Conservation (phyloP, 2,113 vertebrate genomes). For the Amphilophus citrinellus region DNA sequence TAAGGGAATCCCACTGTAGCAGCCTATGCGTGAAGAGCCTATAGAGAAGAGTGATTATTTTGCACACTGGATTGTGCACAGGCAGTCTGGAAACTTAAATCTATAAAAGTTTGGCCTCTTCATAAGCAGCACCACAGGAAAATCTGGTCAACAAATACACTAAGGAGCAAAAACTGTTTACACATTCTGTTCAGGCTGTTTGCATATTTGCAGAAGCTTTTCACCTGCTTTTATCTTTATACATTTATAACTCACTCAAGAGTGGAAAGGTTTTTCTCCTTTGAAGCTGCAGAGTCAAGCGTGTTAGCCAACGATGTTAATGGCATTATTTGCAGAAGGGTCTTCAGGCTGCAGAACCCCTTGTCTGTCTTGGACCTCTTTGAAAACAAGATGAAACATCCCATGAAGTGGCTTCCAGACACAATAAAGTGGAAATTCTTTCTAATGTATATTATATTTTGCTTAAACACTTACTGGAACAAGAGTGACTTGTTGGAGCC, state of each 20-base stretch:
- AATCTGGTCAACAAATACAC: background rate
- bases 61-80: conserved; percentile 21
- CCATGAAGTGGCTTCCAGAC: background rate
- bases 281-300: background rate
- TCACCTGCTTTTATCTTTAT: background rate
- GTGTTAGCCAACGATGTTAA: background rate
- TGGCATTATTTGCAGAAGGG: background rate
- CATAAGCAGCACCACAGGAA: background rate
- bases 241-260: background rate
- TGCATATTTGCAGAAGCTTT: background rate
- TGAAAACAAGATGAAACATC: background rate
- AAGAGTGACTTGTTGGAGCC: too few species aligned
- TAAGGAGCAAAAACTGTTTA: background rate
- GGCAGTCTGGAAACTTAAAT: conserved; percentile 19
- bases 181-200: background rate
- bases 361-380: background rate
- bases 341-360: background rate
- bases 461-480: background rate
- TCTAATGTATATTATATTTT: background rate
- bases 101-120: background rate
- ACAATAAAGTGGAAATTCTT: background rate
- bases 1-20: conserved; percentile 40
- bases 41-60: conserved; percentile 32
- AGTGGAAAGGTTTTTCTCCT: background rate
- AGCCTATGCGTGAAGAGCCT: conserved; percentile 45